These are phyloP conservation scores for Ictidomys tridecemlineatus DNA, from an alignment of 2,113 vertebrate genomes.

Conservation along the genomic window DNA sequence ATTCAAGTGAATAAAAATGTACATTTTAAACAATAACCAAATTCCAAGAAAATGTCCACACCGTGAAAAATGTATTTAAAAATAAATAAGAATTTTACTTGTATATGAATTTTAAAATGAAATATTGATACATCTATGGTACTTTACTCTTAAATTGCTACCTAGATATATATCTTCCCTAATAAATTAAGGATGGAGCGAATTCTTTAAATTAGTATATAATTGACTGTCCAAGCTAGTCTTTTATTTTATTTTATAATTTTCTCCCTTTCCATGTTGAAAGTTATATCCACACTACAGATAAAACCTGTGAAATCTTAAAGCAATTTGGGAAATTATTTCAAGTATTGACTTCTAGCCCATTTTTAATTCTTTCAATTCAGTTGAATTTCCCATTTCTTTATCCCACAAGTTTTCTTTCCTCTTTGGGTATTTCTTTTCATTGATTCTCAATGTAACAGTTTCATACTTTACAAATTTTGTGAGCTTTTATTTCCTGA, in stretches of 20 bases:
- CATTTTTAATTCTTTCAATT: not conserved
- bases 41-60: not conserved
- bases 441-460: not conserved
- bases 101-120: not conserved
- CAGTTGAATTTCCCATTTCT: not conserved
- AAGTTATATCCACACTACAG: not conserved
- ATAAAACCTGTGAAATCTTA: not conserved
- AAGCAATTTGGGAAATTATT: not conserved
- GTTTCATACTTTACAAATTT: not conserved
- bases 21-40: not conserved
- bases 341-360: not conserved
- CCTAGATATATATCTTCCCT: not conserved
- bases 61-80: not conserved
- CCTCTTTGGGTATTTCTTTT: slow-evolving; percentile 15
- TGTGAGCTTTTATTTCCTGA: not conserved
- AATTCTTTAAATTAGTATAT: not conserved
- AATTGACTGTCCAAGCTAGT: not conserved
- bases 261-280: not conserved
- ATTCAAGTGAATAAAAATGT: not conserved
- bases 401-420: not conserved
- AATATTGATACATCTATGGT: not conserved
- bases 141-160: not conserved
- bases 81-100: not conserved
- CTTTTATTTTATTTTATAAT: not conserved
- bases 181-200: not conserved